These are phyloP conservation scores for Erebia ligea DNA, from an alignment of 2,888 invertebrate species.

Conservation along the genomic window DNA sequence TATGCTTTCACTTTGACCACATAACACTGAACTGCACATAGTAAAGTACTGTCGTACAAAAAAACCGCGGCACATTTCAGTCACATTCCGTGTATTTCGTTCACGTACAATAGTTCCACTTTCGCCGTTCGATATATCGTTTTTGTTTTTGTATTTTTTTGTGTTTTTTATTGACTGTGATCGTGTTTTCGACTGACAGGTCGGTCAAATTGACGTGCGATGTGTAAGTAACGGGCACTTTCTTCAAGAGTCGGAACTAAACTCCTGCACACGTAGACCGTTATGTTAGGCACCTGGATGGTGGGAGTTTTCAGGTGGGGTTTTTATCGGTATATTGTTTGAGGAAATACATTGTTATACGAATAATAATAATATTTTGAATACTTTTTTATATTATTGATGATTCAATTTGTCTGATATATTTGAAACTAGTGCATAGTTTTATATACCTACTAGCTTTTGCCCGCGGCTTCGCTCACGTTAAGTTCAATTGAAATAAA, in stretches of 20 bases:
- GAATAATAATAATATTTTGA: too few species aligned
- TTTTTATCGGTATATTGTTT: background rate
- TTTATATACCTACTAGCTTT: too few species aligned
- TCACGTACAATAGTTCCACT: constrained; percentile 18
- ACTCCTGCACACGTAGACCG: constrained; percentile 60
- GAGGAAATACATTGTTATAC: background rate
- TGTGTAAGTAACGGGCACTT: constrained; percentile 55
- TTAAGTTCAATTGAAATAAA: too few species aligned
- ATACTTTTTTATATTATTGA: too few species aligned
- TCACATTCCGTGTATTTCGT: constrained; percentile 25
- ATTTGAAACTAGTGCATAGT: too few species aligned
- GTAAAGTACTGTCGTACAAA: constrained; percentile 22
- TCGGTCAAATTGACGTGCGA: constrained; percentile 33
- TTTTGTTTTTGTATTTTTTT: constrained; percentile 18
- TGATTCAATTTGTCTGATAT: too few species aligned
- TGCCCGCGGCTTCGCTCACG: too few species aligned
- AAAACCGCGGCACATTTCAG: constrained; percentile 18
- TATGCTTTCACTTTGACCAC: constrained; percentile 39
- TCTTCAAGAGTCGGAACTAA: constrained; percentile 55
- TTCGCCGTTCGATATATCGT: constrained; percentile 5
- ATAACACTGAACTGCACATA: constrained; percentile 27
- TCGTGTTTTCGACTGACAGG: constrained; percentile 21
- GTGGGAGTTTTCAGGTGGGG: constrained; percentile 26
- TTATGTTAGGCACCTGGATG: constrained; percentile 38
- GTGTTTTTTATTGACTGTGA: constrained; percentile 23